Percentiles rank a stretch among this genome's conserved stretches.
Evolutionary conservation across 1,140 invertebrate species (phyloP).

Genomic region (Drosophila asahinai): DNA sequence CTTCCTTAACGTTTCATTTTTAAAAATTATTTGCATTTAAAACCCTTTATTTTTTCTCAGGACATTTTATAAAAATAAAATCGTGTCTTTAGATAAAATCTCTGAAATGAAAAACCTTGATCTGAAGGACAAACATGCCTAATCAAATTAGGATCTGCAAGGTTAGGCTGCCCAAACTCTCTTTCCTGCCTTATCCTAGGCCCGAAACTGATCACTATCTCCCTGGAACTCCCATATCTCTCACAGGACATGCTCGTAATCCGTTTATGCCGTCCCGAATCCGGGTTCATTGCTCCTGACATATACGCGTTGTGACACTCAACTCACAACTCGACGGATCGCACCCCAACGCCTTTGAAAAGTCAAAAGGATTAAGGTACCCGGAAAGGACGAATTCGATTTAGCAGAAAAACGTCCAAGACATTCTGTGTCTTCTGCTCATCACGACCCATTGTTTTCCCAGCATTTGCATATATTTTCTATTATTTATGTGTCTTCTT

Average conservation of each 20-base stretch:
- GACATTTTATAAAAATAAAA: neutral
- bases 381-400: slow-evolving; percentile 67
- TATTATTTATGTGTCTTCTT: slow-evolving; percentile 66
- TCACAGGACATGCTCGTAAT: slow-evolving; percentile 20
- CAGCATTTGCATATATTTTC: slow-evolving; percentile 76
- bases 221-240: slow-evolving; percentile 10
- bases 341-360: slow-evolving; percentile 67
- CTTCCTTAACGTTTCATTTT: neutral
- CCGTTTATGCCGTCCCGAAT: slow-evolving; percentile 44
- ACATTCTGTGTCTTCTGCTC: slow-evolving; percentile 57
- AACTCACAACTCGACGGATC: slow-evolving; percentile 57
- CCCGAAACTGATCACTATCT: slow-evolving; percentile 31
- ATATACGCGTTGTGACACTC: slow-evolving; percentile 75
- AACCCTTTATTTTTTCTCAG: neutral
- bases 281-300: slow-evolving; percentile 58
- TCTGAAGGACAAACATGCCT: neutral
- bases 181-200: neutral
- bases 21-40: neutral
- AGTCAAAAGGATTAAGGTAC: slow-evolving; percentile 80
- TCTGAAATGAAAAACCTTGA: neutral
- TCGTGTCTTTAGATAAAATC: neutral
- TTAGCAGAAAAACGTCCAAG: slow-evolving; percentile 79
- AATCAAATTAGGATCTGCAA: slow-evolving; percentile 1
- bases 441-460: slow-evolving; percentile 44
- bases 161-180: neutral